A percentile compares a stretch with the other conserved stretches of the same genome.
These are phyloP conservation scores for Drymodes brunneopygia DNA, from an alignment of 2,113 vertebrate genomes.

Conservation along the genomic window DNA sequence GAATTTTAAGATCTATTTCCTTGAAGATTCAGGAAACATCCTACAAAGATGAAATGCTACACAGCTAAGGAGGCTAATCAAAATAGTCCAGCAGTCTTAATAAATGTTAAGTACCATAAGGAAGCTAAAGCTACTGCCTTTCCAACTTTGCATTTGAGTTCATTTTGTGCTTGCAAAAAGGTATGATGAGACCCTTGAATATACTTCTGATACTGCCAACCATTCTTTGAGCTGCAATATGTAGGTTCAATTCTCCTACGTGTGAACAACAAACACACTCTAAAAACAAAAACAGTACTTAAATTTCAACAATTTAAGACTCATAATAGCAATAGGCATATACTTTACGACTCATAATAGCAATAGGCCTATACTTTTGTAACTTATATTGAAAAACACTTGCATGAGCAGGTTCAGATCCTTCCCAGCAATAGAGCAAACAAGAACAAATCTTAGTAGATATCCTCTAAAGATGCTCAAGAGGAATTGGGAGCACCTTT, in stretches of 20 bases:
- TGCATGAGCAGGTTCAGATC: background rate
- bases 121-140: background rate
- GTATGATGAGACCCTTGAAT: background rate
- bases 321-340: background rate
- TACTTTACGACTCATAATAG: background rate
- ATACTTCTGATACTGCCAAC: background rate
- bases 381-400: background rate
- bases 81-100: background rate
- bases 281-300: background rate
- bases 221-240: background rate
- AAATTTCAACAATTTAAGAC: background rate
- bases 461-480: background rate
- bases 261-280: background rate
- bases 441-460: background rate
- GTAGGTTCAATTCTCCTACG: background rate
- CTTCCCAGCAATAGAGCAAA: background rate
- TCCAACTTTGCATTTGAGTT: background rate
- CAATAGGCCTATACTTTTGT: background rate
- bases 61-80: background rate
- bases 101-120: background rate
- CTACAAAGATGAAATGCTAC: background rate
- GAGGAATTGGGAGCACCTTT: background rate
- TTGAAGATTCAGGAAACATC: background rate
- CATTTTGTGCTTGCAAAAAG: background rate
- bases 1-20: background rate